Base-by-base conservation (phyloP, 1,140 invertebrate species). In the Eupristina koningsbergeri region DNA sequence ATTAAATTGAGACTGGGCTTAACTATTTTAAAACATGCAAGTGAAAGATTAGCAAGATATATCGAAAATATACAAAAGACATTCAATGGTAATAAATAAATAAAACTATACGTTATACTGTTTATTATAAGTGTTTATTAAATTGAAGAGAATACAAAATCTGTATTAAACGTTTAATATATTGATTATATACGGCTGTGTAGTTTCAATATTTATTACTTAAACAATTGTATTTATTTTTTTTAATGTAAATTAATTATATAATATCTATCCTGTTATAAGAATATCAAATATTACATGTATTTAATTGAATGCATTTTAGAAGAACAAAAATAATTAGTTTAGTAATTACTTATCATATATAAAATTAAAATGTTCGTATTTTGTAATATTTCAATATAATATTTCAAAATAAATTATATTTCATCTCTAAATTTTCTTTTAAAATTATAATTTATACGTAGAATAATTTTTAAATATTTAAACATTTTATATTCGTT, bases 1-100 rank as follows among this genome's bases (percentile, higher is more conserved):
- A 88, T 93, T 39, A 94, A 94, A 88, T 86, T 94, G 17, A 88
- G 91, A 83, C 81, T 94, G 15, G 93, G 93, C 0, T 81, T 94
- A n/a, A 92, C 91, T 13, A 85, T 94, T 29, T 84, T 94, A 3
- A 93, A 91, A 85, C 91, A 91, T 64, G 93, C 93, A 0, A 92
- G 93, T 64, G 92, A 93, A 79, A 91, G 92, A 8, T 92, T 94
- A 79, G 90, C 93, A 2, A 91, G 89, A 81, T 94, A 94, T 85
- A 85, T 94, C 8, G 92, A 91, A 53, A 88, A 91, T 78, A 89
- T 94, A 53, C 92, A 93, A 85, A 93, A 92, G 84, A 90, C 90
- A 29, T 79, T 84, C 13, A 84, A 93, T 85, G 90, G 90, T 19
- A 91, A 91, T 75, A 88, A 91, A 74, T 91, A 86, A 86, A 11